Evolutionary conservation across 1,140 invertebrate species (phyloP).

Genomic region (Drosophila bifasciata): DNA sequence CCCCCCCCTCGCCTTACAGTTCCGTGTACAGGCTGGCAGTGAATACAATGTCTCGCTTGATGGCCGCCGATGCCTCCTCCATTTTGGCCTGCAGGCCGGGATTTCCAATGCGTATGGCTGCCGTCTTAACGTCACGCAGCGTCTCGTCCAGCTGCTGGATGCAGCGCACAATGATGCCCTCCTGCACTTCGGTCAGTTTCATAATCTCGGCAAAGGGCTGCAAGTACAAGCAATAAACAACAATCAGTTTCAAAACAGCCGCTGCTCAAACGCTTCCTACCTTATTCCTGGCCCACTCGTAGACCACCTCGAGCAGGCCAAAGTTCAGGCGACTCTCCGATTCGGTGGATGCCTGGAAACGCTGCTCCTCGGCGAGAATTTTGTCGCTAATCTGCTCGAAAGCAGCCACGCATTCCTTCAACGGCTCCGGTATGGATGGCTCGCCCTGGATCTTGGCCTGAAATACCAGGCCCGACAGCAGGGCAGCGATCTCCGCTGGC

Average conservation of each 20-base stretch:
- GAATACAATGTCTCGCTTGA: conserved; percentile 99
- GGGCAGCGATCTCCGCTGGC: conserved; percentile 95
- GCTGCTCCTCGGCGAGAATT: conserved; percentile 70
- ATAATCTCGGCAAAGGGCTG: conserved; percentile 96
- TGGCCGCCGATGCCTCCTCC: conserved; percentile 96
- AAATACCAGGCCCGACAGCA: conserved; percentile 96
- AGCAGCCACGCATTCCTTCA: conserved; percentile 83
- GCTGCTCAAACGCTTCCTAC: conserved; percentile 82
- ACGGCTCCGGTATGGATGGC: conserved; percentile 85
- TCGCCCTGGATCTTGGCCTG: conserved; percentile 90
- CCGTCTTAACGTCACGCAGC: conserved; percentile 95
- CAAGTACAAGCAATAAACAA: not conserved
- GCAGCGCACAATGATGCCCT: conserved; percentile 98
- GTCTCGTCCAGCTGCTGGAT: conserved; percentile 98
- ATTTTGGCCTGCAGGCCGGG: conserved; percentile 96
- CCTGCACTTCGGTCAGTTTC: conserved; percentile 96
- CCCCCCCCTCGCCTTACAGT: conserved; percentile 37
- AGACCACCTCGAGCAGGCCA: conserved; percentile 95
- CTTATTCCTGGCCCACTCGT: conserved; percentile 97
- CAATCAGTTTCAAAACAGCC: too few species aligned
- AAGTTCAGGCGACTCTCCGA: conserved; percentile 90
- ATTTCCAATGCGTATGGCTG: conserved; percentile 96
- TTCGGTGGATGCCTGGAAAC: conserved; percentile 60
- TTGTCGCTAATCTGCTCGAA: conserved; percentile 78
- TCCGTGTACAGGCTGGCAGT: conserved; percentile 97